Conservation (phyloP, 2,888 invertebrate genomes). For the Deilephila porcellus region DNA sequence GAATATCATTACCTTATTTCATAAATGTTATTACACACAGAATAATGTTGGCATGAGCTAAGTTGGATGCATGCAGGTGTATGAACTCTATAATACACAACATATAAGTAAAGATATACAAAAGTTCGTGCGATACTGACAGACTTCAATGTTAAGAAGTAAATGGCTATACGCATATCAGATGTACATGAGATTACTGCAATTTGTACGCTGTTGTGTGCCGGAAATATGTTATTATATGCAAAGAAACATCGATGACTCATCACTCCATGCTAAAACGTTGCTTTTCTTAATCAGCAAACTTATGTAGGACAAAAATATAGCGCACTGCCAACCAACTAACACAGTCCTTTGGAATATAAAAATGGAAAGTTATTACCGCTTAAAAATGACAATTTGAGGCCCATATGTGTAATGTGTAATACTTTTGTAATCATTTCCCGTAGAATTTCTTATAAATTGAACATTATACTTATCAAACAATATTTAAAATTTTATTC, state of each 20-base stretch:
- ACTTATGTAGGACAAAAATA: neutral
- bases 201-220: slow-evolving; percentile 10
- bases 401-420: too few species aligned
- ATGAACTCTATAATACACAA: neutral
- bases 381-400: too few species aligned
- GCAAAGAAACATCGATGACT: neutral
- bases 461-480: too few species aligned
- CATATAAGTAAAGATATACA: neutral
- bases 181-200: slow-evolving; percentile 8
- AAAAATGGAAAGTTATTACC: too few species aligned
- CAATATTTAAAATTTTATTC: too few species aligned
- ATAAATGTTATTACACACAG: neutral
- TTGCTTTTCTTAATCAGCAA: neutral
- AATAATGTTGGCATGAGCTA: neutral
- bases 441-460: too few species aligned
- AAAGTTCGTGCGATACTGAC: neutral
- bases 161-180: slow-evolving; percentile 8
- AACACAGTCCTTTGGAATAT: too few species aligned
- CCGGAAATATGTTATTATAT: slow-evolving; percentile 13
- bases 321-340: neutral
- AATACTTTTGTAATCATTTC: too few species aligned
- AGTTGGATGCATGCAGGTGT: neutral
- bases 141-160: neutral
- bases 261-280: neutral
- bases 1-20: too few species aligned